Base-by-base conservation (phyloP, 2,888 invertebrate species). In the Amitus sp. region DNA sequence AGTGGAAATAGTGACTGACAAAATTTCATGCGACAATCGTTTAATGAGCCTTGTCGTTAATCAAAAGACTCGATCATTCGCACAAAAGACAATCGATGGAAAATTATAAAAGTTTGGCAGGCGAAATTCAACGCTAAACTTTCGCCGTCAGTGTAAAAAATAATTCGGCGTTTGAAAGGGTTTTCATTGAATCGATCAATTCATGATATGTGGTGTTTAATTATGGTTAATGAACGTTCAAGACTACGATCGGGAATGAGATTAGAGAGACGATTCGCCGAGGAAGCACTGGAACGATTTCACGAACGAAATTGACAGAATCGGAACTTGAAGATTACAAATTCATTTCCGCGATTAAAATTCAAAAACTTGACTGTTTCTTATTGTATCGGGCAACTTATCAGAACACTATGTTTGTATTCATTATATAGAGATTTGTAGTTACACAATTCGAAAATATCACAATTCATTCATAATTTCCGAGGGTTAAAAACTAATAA, bases 51-150 rank as follows among this genome's bases (percentile, higher is more conserved):
- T n/a, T n/a, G n/a, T n/a, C n/a, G n/a, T n/a, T n/a, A n/a, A n/a
- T n/a, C n/a, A n/a, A n/a, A n/a, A n/a, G n/a, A n/a, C n/a, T n/a
- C n/a, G n/a, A n/a, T n/a, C n/a, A n/a, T n/a, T n/a, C 23, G 23
- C 39, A 15, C 17, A 13, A 7, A 46, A 37, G 20, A 28, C 46
- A 53, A 20, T 47, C 37, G 33, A 48, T 52, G 47, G 47, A 66
- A 70, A 64, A 67, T 69, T 61, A 69, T 64, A 67, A 66, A 62
- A 58, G 67, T 68, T 65, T 69, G 66, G 68, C 66, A 70, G 66
- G 68, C 62, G 43, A 51, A 52, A 46, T n/a, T n/a, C n/a, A n/a
- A n/a, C n/a, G n/a, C n/a, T n/a, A n/a, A n/a, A n/a, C n/a, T n/a
- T n/a, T n/a, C n/a, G n/a, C n/a, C n/a, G n/a, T n/a, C n/a, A n/a